Evolutionary conservation across 1,140 invertebrate species (phyloP).

Genomic region (Eueides isabella): DNA sequence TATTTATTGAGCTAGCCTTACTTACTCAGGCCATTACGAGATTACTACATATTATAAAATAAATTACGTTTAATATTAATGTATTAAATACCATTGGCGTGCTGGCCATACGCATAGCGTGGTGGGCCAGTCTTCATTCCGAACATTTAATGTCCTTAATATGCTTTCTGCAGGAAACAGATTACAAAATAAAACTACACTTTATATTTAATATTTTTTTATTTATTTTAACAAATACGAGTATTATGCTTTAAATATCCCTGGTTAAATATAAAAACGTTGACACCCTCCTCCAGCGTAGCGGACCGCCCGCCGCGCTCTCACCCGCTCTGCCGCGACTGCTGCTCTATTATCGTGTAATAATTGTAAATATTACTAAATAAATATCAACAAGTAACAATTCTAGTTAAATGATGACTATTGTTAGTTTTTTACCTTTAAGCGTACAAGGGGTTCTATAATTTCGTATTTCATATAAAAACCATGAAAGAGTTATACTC

Average conservation of each 20-base stretch:
- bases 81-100: too few species aligned
- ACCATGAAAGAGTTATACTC: neutral
- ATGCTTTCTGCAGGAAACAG: too few species aligned
- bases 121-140: too few species aligned
- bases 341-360: neutral
- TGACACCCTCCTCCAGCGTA: neutral
- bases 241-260: neutral
- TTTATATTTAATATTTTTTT: neutral
- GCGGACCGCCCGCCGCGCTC: neutral
- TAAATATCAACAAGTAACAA: conserved; percentile 6
- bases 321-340: neutral
- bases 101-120: too few species aligned
- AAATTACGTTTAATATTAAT: too few species aligned
- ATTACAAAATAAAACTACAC: too few species aligned
- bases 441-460: neutral
- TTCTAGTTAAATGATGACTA: neutral
- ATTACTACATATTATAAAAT: too few species aligned
- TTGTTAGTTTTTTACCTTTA: neutral
- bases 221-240: neutral
- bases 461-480: neutral
- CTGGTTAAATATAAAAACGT: neutral
- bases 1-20: too few species aligned
- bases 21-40: too few species aligned
- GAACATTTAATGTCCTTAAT: too few species aligned
- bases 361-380: neutral